phyloP scores from a whole-genome alignment of 1,140 invertebrate species.

The Drosophila kanapiae region DNA sequence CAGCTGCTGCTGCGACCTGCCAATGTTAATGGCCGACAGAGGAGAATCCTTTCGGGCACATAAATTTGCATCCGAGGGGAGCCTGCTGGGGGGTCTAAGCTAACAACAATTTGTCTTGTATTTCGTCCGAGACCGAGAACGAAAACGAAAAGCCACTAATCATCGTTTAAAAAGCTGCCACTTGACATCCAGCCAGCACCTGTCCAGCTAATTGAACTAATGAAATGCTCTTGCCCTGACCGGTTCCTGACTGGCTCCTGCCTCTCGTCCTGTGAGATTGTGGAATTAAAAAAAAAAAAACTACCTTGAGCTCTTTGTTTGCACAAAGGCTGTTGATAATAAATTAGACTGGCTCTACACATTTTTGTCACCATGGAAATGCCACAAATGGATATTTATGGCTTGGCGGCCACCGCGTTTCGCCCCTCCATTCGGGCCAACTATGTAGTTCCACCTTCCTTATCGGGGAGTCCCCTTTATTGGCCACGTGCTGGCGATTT shows the following conservation, averaged over 20 bases:
- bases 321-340: constrained; percentile 70
- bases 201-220: constrained; percentile 78
- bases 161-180: constrained; percentile 74
- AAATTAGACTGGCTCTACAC: constrained; percentile 70
- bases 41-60: constrained; percentile 40
- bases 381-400: constrained; percentile 78
- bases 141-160: constrained; percentile 63
- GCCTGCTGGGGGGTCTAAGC: constrained; percentile 41
- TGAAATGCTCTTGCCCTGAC: constrained; percentile 62
- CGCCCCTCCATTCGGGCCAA: constrained; percentile 2
- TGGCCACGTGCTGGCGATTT: constrained; percentile 59
- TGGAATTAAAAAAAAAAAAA: constrained; percentile 64
- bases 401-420: constrained; percentile 10
- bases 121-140: not conserved
- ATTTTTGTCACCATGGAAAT: constrained; percentile 79
- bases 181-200: constrained; percentile 57
- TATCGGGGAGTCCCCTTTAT: constrained; percentile 24
- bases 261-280: constrained; percentile 18
- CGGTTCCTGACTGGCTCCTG: constrained; percentile 13
- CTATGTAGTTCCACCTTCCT: constrained; percentile 18
- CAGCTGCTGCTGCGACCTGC: constrained; percentile 7
- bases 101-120: constrained; percentile 78
- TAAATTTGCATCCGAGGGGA: constrained; percentile 73
- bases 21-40: constrained; percentile 28
- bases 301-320: constrained; percentile 63